A percentile compares a stretch with the other conserved stretches of the same genome.
These are phyloP conservation scores for Chloromyia formosa DNA, from an alignment of 2,888 invertebrate species.

Conservation along the genomic window DNA sequence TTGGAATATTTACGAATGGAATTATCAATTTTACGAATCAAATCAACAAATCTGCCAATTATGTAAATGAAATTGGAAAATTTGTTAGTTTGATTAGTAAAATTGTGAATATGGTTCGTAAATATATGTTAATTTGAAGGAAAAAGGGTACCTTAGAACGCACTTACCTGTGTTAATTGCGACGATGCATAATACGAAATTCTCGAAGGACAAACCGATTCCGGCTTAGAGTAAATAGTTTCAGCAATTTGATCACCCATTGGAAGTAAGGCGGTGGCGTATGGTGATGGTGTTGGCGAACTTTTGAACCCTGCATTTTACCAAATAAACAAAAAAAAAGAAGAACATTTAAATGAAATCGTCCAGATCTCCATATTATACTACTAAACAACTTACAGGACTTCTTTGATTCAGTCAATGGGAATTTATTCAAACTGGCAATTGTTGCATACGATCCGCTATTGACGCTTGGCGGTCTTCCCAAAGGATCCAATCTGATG, in stretches of 20 bases:
- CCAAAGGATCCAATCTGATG: slow-evolving; percentile 76
- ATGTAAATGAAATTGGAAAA: no score
- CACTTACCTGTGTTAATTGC: slow-evolving; percentile 73
- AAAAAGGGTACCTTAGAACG: no score
- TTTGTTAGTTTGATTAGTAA: no score
- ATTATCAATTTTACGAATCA: no score
- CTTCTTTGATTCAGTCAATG: slow-evolving; percentile 65
- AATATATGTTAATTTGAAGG: no score
- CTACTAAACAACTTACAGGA: slow-evolving; percentile 57
- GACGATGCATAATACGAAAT: slow-evolving; percentile 84
- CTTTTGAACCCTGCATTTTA: slow-evolving; percentile 61
- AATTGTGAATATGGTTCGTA: no score
- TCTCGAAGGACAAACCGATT: slow-evolving; percentile 69
- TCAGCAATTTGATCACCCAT: slow-evolving; percentile 64
- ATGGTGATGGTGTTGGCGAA: slow-evolving; percentile 72
- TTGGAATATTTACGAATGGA: no score
- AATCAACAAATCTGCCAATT: no score
- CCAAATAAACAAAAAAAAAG: no score
- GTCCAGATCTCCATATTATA: neutral
- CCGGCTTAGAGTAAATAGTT: slow-evolving; percentile 70
- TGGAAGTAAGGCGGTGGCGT: slow-evolving; percentile 71
- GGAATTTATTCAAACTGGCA: slow-evolving; percentile 81
- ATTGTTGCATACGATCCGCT: slow-evolving; percentile 86
- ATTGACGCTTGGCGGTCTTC: slow-evolving; percentile 77
- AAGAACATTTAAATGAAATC: slow-evolving; percentile 47